Evolutionary conservation across 2,797 vertebrate genomes (phyloP), one percentile per base, ranked within the genome.

Genomic region (Ambastaia sidthimunki): DNA sequence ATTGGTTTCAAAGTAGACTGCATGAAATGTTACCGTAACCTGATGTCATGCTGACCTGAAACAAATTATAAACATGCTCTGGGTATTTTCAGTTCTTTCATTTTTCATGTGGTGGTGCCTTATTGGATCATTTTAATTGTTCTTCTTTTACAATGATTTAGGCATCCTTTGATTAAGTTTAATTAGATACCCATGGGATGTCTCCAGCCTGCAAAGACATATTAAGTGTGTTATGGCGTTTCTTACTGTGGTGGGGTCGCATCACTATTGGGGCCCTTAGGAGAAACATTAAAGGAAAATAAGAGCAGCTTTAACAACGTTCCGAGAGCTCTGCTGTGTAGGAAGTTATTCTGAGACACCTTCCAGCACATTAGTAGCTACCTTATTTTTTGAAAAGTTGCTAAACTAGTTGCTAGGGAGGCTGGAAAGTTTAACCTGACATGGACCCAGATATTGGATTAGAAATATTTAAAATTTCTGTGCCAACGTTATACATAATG

Each of bases 101-200:
- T 60, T 60, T 60, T 60, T 60, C 59, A 28, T 60, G 13, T 60
- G 59, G 13, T 60, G 0, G 23, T 16, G 13, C 28, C 25, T 60
- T 31, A 28, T 31, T 60, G 10, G 57, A 59, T 59, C 25, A 59
- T 60, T 28, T 28, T 28, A 60, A 60, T 60, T 60, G 59, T 60
- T 31, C 23, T 60, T 60, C 37, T 60, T 60, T 60, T 16, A 31
- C 59, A 28, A 60, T 60, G 59, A 28, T 60, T 60, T 60, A 60
- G 59, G 59, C 59, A 60, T 60, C 25, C 59, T 28, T 28, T 60
- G 59, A 60, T 60, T 28, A 28, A 16, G 59, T 60, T 60, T 60
- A 60, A 60, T 60, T 60, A 28, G 11, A 60, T 60, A 16, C 59
- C 7, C 21, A 25, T 25, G 55, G 55, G n/a, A 59, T 59, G 11